A percentile compares a stretch with the other conserved stretches of the same genome.
Evolutionary conservation across 2,888 invertebrate genomes (phyloP).

Genomic region (Catocala nupta): DNA sequence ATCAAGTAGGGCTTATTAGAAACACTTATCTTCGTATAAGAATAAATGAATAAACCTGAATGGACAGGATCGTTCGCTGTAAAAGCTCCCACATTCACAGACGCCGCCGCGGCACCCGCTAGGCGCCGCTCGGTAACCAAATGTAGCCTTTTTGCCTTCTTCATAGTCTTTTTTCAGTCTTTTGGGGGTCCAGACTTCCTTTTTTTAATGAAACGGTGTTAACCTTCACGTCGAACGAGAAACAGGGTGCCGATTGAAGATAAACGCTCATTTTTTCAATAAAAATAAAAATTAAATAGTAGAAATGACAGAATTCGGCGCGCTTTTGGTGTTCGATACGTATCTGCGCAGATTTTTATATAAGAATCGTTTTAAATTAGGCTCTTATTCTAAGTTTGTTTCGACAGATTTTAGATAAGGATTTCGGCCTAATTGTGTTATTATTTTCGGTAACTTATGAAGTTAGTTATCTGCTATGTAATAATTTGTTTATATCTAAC

Average conservation of each 20-base stretch:
- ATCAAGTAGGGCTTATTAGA: too few relatives aligned
- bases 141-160: conserved; percentile 77
- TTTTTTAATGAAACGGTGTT: conserved; percentile 87
- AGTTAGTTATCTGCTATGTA: too few relatives aligned
- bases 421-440: conserved; percentile 11
- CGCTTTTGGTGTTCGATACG: conserved; percentile 69
- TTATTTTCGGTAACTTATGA: neutral
- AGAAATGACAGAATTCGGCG: conserved; percentile 79
- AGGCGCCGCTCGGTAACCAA: conserved; percentile 85
- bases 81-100: conserved; percentile 79
- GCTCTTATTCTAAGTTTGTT: conserved; percentile 42
- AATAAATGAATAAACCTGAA: neutral
- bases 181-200: conserved; percentile 84
- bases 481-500: too few relatives aligned
- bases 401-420: conserved; percentile 11
- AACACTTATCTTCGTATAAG: too few relatives aligned
- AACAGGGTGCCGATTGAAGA: conserved; percentile 86
- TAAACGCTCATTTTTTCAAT: conserved; percentile 71
- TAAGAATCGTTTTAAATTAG: conserved; percentile 61
- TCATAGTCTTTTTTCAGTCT: conserved; percentile 81
- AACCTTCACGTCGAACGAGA: conserved; percentile 85
- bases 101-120: conserved; percentile 82
- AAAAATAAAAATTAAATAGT: conserved; percentile 62
- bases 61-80: conserved; percentile 56
- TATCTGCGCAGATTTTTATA: conserved; percentile 66